These are phyloP conservation scores for Muricea muricata DNA, from an alignment of 92 coral and sea anemone genomes.

Conservation along the genomic window DNA sequence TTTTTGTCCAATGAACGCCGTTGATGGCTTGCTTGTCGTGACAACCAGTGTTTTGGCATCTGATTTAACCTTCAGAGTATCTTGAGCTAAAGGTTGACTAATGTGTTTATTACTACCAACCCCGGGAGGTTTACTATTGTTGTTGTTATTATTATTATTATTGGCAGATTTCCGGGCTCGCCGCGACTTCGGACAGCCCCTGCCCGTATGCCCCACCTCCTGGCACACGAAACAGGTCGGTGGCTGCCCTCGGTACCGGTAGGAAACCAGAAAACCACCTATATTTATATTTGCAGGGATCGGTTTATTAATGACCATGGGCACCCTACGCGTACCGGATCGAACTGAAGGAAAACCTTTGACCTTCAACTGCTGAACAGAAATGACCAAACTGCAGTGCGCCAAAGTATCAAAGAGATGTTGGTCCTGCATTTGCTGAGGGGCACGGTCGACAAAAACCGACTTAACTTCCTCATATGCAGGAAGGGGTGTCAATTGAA, in stretches of 20 bases:
- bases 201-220: background rate
- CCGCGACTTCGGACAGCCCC: background rate
- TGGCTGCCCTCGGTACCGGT: background rate
- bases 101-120: too few relatives aligned
- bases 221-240: background rate
- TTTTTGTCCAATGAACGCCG: too few relatives aligned
- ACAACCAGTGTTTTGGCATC: too few relatives aligned
- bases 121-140: too few relatives aligned
- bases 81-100: too few relatives aligned
- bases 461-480: background rate
- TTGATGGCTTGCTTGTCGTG: too few relatives aligned
- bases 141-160: too few relatives aligned
- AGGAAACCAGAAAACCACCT: background rate
- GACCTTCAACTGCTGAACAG: background rate
- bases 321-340: background rate
- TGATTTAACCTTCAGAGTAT: too few relatives aligned
- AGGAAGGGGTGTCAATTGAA: background rate
- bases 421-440: background rate
- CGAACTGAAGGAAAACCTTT: background rate
- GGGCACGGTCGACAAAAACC: background rate
- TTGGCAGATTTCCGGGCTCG: too few relatives aligned
- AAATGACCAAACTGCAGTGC: background rate
- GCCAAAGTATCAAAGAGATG: background rate
- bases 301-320: background rate
- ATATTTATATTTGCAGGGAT: background rate